These are phyloP conservation scores for Vidua macroura DNA, from an alignment of 2,113 vertebrate species.

Conservation along the genomic window DNA sequence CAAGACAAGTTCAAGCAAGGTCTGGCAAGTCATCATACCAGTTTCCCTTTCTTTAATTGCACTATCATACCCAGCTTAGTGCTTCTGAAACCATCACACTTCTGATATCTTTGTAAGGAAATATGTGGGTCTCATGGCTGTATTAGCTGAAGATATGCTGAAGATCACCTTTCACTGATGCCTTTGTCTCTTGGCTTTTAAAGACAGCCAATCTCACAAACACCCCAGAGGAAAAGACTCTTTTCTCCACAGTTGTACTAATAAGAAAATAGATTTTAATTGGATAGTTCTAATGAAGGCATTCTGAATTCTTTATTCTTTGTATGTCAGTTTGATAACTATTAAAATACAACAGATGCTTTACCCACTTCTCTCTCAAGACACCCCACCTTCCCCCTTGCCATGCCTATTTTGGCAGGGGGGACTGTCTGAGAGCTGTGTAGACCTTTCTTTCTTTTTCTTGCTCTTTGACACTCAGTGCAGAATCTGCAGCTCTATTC, in stretches of 20 bases:
- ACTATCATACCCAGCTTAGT: not conserved
- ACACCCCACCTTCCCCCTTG: not conserved
- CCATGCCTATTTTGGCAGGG: not conserved
- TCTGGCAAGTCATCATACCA: not conserved
- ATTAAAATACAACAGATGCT: not conserved
- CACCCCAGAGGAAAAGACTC: not conserved
- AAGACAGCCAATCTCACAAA: not conserved
- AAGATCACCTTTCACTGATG: not conserved
- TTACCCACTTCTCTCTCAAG: not conserved
- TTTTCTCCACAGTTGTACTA: not conserved
- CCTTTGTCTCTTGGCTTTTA: not conserved
- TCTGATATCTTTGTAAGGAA: not conserved
- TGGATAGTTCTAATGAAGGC: not conserved
- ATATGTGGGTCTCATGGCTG: not conserved
- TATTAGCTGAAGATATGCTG: not conserved
- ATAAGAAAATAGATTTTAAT: not conserved
- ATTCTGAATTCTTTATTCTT: not conserved
- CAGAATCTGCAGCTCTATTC: not conserved
- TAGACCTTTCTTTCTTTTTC: not conserved
- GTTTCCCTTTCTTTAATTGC: not conserved
- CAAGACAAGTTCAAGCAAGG: not conserved
- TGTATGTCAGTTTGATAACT: not conserved
- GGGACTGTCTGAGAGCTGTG: not conserved
- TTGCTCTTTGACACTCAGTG: not conserved
- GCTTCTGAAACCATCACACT: not conserved